A percentile compares a stretch with the other conserved stretches of the same genome.
These are phyloP conservation scores for Hepsetus odoe DNA, from an alignment of 2,113 vertebrate species.

Conservation along the genomic window DNA sequence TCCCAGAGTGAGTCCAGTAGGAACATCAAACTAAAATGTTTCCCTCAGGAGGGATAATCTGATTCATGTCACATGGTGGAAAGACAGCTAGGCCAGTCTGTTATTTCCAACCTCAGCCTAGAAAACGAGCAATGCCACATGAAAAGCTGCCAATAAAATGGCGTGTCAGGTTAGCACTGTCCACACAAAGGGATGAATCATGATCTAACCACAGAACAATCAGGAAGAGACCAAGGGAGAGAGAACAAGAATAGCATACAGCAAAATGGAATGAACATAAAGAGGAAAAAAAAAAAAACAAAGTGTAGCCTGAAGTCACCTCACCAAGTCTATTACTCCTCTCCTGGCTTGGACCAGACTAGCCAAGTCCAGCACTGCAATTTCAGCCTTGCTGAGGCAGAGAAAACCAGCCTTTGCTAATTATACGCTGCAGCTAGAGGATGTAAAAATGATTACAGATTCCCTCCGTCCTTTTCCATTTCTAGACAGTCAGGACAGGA, in stretches of 20 bases:
- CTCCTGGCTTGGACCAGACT: constrained; percentile 4
- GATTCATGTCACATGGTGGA: not conserved
- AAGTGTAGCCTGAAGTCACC: not conserved
- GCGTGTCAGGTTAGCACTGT: not conserved
- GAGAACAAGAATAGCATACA: not conserved
- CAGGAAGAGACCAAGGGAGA: not conserved
- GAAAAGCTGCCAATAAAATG: constrained; percentile 10
- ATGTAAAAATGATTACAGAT: constrained; percentile 79
- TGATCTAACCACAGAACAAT: constrained; percentile 11
- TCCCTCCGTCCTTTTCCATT: constrained; percentile 65
- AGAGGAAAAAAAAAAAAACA: not conserved
- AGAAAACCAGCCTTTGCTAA: constrained; percentile 76
- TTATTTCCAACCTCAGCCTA: constrained; percentile 19
- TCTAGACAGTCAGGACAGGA: constrained; percentile 66
- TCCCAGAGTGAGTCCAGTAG: not conserved
- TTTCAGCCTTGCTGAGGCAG: constrained; percentile 74
- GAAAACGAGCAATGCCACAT: constrained; percentile 22
- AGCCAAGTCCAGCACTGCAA: constrained; percentile 71
- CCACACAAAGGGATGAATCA: constrained; percentile 17
- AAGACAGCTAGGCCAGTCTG: not conserved
- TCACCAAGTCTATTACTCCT: constrained; percentile 26
- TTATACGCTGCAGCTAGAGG: constrained; percentile 68
- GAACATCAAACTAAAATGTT: constrained; percentile 18
- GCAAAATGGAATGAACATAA: constrained; percentile 28
- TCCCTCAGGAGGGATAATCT: not conserved